Conservation (phyloP, 1,140 invertebrate species). For the Neomicropteryx cornuta region DNA sequence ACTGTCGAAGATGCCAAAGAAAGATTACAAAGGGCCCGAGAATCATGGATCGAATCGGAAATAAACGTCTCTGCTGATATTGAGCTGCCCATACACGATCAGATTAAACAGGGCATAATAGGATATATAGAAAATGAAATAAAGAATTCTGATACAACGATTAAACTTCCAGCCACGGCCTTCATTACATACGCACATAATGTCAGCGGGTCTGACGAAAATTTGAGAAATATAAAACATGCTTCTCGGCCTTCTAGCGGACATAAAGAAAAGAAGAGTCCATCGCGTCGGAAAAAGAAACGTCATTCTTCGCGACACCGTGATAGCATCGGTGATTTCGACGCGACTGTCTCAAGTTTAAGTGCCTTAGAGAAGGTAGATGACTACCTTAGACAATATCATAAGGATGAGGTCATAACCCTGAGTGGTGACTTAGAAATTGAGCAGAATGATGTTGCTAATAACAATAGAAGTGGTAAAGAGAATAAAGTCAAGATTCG, state of each 20-base stretch:
- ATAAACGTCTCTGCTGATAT: constrained; percentile 39
- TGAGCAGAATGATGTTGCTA: constrained; percentile 33
- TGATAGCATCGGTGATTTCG: constrained; percentile 37
- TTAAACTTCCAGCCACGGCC: constrained; percentile 33
- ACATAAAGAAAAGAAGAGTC: constrained; percentile 36
- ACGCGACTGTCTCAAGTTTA: constrained; percentile 36
- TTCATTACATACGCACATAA: constrained; percentile 33
- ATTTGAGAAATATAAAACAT: constrained; percentile 28
- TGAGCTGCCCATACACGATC: constrained; percentile 40
- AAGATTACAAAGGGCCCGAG: constrained; percentile 21
- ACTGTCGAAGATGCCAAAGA: constrained; percentile 30
- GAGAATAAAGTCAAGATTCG: constrained; percentile 30
- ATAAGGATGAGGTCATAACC: constrained; percentile 38
- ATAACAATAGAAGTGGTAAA: constrained; percentile 32
- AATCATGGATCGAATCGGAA: constrained; percentile 36
- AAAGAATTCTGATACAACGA: constrained; percentile 30
- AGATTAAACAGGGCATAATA: constrained; percentile 46
- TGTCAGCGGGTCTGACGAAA: constrained; percentile 32
- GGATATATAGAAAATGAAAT: constrained; percentile 48
- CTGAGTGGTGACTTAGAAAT: constrained; percentile 37
- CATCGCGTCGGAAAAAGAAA: constrained; percentile 37
- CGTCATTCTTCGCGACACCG: constrained; percentile 35
- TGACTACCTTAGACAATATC: constrained; percentile 39
- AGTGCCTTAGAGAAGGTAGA: constrained; percentile 39
- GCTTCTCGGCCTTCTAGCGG: constrained; percentile 32